These are phyloP conservation scores for Zaprionus nigranus DNA, from an alignment of 1,140 invertebrate genomes.

Conservation along the genomic window DNA sequence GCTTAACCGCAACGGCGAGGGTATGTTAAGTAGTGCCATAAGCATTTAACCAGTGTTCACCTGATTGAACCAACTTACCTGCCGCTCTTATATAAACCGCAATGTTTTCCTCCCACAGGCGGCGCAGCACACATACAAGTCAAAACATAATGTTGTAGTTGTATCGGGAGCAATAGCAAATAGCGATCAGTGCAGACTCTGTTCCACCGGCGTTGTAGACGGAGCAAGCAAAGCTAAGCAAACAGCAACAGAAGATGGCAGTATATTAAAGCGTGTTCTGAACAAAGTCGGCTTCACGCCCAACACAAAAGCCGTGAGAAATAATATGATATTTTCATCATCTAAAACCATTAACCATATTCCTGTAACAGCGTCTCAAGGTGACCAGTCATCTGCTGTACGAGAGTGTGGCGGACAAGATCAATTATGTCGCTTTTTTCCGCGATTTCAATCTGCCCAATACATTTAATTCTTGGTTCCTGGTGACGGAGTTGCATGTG, in stretches of 20 bases:
- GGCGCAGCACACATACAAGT: slow-evolving; percentile 36
- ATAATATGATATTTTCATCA: background rate
- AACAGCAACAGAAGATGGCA: slow-evolving; percentile 45
- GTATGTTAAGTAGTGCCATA: slow-evolving; percentile 20
- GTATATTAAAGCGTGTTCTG: slow-evolving; percentile 75
- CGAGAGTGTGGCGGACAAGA: slow-evolving; percentile 87
- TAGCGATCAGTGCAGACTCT: slow-evolving; percentile 43
- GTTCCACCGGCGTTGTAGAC: slow-evolving; percentile 64
- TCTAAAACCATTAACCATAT: background rate
- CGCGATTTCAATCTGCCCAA: slow-evolving; percentile 89
- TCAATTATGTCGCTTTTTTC: slow-evolving; percentile 87
- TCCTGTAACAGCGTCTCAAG: slow-evolving; percentile 86
- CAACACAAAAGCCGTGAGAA: slow-evolving; percentile 75
- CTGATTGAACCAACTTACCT: background rate
- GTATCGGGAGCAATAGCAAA: background rate
- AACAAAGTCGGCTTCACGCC: slow-evolving; percentile 80
- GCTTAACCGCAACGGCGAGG: slow-evolving; percentile 23
- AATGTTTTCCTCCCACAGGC: slow-evolving; percentile 42
- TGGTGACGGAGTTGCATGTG: slow-evolving; percentile 92
- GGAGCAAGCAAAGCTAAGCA: slow-evolving; percentile 48
- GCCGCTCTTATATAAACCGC: slow-evolving; percentile 69
- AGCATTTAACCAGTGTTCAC: background rate
- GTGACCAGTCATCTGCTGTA: slow-evolving; percentile 87
- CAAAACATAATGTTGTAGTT: slow-evolving; percentile 31
- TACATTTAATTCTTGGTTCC: slow-evolving; percentile 93